Evolutionary conservation across 1,140 invertebrate species (phyloP).

Genomic region (Bathynomus jamesi): DNA sequence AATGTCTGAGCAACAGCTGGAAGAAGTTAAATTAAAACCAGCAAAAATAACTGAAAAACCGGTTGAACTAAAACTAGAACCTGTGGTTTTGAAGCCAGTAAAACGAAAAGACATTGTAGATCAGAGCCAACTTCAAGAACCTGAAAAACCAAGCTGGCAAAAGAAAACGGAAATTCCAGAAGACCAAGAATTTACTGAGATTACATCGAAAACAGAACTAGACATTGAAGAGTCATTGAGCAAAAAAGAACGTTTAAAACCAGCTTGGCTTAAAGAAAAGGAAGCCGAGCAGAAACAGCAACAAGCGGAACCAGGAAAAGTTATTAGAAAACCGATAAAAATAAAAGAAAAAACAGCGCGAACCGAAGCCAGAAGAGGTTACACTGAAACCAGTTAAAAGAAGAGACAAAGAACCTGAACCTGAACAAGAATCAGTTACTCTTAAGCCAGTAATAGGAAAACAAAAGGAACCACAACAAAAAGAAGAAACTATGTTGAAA

Average conservation of each 20-base stretch:
- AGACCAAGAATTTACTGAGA: conserved; percentile 17
- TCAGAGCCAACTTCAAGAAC: conserved; percentile 15
- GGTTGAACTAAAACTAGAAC: conserved; percentile 8
- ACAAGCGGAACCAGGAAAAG: background rate
- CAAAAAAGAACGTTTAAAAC: background rate
- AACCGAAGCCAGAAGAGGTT: conserved; percentile 32
- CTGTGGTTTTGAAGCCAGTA: conserved; percentile 15
- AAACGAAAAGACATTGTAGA: conserved; percentile 14
- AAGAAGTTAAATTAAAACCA: conserved; percentile 16
- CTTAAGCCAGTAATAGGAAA: conserved; percentile 34
- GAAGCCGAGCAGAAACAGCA: background rate
- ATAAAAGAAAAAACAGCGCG: conserved; percentile 8
- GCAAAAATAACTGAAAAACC: conserved; percentile 3
- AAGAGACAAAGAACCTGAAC: conserved; percentile 32
- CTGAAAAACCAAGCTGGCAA: conserved; percentile 21
- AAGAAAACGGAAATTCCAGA: conserved; percentile 17
- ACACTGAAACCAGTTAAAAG: conserved; percentile 24
- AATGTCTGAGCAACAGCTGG: conserved; percentile 4
- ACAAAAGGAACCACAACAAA: conserved; percentile 1
- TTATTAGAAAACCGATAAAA: background rate
- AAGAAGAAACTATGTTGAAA: background rate
- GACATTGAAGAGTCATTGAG: background rate
- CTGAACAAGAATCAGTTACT: conserved; percentile 41
- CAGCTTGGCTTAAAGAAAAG: background rate
- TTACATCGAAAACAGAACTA: conserved; percentile 4